Base-by-base conservation (phyloP, 2,888 invertebrate species). In the Caenorhabditis panamensis region DNA sequence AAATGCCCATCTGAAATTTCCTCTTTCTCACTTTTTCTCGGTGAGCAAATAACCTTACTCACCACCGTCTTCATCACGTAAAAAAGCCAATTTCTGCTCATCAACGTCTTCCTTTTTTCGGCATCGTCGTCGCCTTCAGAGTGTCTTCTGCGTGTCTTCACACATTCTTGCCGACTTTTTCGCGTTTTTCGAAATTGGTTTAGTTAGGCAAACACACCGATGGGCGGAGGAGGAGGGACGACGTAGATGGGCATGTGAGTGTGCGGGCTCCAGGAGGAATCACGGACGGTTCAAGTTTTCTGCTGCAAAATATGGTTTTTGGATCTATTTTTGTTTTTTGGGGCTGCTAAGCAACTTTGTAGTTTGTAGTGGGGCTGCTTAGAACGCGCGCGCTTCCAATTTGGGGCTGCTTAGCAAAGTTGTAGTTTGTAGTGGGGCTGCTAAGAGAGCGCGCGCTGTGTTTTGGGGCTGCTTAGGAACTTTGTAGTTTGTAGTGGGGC, bases 111-210 rank as follows among this genome's bases (percentile, higher is more conserved):
- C 41, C 13, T 41, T 41, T 41, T 41, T 13, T 41, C 41, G 41
- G 9, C 41, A 2, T 5, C 41, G 41, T 36, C 36, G 36, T 36
- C 36, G 36, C 11, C 36, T 5, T 5, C 5, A 36, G 36, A 36
- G n/a, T n/a, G n/a, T n/a, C n/a, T n/a, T n/a, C 36, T 8, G 41
- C 9, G 41, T 41, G 41, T 41, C 41, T 41, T 41, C 41, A 41
- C 41, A 41, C 41, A 41, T 41, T 41, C 13, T 41, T 26, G 41
- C 31, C n/a, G n/a, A n/a, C 26, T 41, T 61, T 22, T 53, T 56
- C 36, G 54, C 31, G 24, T 72, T 72, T 58, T 59, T 58, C 18
- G 58, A 72, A 72, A 72, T 72, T 72, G 72, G 72, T 72, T 72
- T 72, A 72, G 72, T 72, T 72, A 72, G 49, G 58, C 72, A 72